A percentile compares a stretch with the other conserved stretches of the same genome.
Conservation (phyloP, 2,797 vertebrate species). For the Acridotheres tristis region DNA sequence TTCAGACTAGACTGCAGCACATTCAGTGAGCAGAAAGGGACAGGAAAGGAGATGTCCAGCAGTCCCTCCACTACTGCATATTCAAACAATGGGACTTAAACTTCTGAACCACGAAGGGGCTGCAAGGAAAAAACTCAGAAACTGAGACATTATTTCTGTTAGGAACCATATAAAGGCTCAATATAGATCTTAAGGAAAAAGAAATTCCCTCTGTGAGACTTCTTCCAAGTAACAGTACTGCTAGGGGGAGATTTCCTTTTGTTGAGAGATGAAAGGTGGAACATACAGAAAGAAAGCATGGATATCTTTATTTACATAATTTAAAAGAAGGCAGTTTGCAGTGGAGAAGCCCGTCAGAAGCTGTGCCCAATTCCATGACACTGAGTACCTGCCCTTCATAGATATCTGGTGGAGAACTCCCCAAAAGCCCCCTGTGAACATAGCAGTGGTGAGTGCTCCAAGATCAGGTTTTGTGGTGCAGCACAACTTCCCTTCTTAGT, state of each 20-base stretch:
- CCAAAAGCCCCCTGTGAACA: not conserved
- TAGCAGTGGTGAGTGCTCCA: not conserved
- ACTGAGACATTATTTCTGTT: not conserved
- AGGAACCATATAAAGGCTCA: not conserved
- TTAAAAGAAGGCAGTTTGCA: not conserved
- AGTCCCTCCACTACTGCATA: not conserved
- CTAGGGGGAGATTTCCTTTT: not conserved
- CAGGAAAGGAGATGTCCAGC: not conserved
- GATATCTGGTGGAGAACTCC: not conserved
- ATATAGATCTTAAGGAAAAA: not conserved
- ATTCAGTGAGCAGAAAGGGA: not conserved
- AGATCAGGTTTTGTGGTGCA: not conserved
- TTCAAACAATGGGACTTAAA: not conserved
- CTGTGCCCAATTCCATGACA: not conserved
- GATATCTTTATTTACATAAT: not conserved
- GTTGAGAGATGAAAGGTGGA: not conserved
- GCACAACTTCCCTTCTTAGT: not conserved
- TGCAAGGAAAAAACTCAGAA: not conserved
- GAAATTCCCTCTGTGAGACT: not conserved
- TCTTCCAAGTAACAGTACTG: not conserved
- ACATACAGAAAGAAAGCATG: not conserved
- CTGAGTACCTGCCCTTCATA: not conserved
- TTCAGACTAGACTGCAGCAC: not conserved
- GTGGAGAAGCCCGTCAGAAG: not conserved
- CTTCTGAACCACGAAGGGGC: not conserved